These are phyloP conservation scores for Macaria notata DNA, from an alignment of 2,888 invertebrate genomes.

Conservation along the genomic window DNA sequence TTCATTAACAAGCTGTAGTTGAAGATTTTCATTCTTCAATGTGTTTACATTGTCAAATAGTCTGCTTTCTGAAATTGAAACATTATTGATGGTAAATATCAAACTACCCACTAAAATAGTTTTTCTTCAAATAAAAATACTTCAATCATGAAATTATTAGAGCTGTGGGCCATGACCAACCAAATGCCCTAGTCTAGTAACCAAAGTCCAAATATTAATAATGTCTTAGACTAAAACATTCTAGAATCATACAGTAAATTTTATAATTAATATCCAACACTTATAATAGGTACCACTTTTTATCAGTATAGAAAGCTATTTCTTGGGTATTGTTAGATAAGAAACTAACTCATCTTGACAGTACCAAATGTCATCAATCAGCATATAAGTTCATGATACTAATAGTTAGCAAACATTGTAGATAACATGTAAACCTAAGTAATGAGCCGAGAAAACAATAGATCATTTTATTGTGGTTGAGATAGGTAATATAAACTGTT, in stretches of 20 bases:
- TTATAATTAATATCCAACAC: too few species aligned
- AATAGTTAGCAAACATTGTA: background rate
- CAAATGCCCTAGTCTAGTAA: too few species aligned
- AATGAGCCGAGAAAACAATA: conserved; percentile 36
- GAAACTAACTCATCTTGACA: background rate
- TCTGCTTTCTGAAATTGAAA: conserved; percentile 87
- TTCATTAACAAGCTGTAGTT: conserved; percentile 93
- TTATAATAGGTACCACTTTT: too few species aligned
- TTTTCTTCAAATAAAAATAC: too few species aligned
- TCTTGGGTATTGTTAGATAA: background rate
- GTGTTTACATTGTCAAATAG: conserved; percentile 92
- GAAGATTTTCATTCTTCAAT: conserved; percentile 91
- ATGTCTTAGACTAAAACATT: too few species aligned
- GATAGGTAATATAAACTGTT: conserved; percentile 39
- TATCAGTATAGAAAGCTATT: too few species aligned
- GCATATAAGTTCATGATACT: background rate
- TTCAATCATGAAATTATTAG: too few species aligned
- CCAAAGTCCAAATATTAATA: too few species aligned
- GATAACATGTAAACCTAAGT: conserved; percentile 5
- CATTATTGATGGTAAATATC: conserved; percentile 9
- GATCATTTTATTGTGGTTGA: conserved; percentile 37
- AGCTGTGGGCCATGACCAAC: too few species aligned
- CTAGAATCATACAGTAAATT: too few species aligned
- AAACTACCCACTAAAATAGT: background rate
- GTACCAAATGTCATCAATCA: background rate